Evolutionary conservation across 1,140 invertebrate species (phyloP).

Genomic region (Pissodes strobi): DNA sequence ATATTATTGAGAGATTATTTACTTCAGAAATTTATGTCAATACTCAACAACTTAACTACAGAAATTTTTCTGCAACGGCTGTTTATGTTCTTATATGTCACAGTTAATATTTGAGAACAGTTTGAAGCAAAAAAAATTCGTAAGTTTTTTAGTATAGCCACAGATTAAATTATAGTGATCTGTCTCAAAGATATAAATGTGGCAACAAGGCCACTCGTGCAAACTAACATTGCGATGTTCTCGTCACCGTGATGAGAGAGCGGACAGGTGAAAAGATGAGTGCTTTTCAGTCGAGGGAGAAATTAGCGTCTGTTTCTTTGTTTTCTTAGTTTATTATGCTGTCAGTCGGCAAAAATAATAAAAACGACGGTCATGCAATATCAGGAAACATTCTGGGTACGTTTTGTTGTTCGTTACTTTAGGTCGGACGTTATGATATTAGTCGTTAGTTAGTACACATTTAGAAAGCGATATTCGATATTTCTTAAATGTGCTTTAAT

Average conservation of each 20-base stretch:
- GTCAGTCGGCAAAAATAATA: conserved; percentile 19
- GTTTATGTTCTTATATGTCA: no score
- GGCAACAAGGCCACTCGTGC: conserved; percentile 4
- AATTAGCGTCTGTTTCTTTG: conserved; percentile 27
- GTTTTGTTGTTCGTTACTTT: background rate
- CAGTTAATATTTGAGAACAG: no score
- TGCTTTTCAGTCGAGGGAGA: conserved; percentile 28
- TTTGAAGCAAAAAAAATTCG: no score
- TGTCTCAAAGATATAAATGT: no score
- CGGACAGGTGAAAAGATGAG: conserved; percentile 36
- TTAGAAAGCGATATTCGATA: no score
- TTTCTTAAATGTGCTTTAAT: no score
- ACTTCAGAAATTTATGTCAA: no score
- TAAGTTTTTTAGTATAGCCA: no score
- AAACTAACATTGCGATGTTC: conserved; percentile 15
- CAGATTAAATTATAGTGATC: no score
- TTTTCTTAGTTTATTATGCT: conserved; percentile 24
- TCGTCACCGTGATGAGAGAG: conserved; percentile 20
- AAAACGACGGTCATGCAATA: conserved; percentile 17
- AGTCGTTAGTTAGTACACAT: background rate
- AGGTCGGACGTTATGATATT: background rate
- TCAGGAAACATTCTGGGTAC: background rate
- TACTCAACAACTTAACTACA: no score
- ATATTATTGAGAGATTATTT: no score
- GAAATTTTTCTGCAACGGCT: no score